Conservation (phyloP, 2,888 invertebrate genomes). For the Diaprepes abbreviatus region DNA sequence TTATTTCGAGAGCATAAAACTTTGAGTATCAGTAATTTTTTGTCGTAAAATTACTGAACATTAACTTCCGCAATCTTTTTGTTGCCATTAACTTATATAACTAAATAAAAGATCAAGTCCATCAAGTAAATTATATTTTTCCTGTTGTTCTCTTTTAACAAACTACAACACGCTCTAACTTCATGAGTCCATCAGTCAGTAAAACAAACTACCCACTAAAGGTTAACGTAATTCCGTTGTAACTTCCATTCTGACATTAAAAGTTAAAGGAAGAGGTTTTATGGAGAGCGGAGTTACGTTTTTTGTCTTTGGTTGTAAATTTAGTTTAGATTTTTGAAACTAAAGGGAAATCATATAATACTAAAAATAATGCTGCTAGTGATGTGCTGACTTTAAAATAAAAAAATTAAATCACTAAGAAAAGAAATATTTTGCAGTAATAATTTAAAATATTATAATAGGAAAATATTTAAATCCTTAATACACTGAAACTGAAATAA, state of each 20-base stretch:
- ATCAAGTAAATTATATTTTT: conserved; percentile 16
- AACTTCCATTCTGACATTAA: conserved; percentile 11
- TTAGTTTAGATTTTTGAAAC: too few relatives aligned
- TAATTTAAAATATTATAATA: too few relatives aligned
- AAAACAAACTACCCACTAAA: conserved; percentile 16
- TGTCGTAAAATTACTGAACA: neutral
- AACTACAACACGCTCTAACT: conserved; percentile 16
- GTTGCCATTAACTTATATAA: conserved; percentile 12
- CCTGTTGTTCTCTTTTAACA: conserved; percentile 9
- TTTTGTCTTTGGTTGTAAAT: neutral
- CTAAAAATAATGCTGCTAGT: too few relatives aligned
- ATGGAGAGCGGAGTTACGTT: neutral
- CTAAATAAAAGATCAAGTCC: conserved; percentile 1
- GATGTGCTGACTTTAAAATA: too few relatives aligned
- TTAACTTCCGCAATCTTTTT: neutral
- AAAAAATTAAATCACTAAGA: too few relatives aligned
- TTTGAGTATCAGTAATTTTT: neutral
- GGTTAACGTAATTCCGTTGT: conserved; percentile 9
- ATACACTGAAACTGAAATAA: too few relatives aligned
- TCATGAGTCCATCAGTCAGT: conserved; percentile 14
- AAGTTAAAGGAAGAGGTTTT: conserved; percentile 11
- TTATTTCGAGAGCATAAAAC: too few relatives aligned
- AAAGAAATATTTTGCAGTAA: too few relatives aligned
- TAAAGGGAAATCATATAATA: too few relatives aligned
- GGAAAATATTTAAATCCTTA: too few relatives aligned